These are phyloP conservation scores for Myodes glareolus DNA, from an alignment of 2,113 vertebrate genomes.

Conservation along the genomic window DNA sequence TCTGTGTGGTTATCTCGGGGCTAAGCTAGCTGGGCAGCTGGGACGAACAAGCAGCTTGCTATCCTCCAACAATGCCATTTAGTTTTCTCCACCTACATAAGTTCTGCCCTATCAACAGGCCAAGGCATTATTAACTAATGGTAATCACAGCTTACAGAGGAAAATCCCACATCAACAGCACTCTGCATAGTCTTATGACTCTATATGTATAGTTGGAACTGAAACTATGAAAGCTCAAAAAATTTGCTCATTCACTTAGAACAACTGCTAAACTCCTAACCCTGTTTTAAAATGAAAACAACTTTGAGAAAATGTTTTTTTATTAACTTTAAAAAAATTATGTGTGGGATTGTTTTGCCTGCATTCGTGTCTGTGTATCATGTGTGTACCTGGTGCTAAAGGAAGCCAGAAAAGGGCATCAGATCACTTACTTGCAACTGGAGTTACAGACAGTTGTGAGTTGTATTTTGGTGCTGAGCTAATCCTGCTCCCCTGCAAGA, in stretches of 20 bases:
- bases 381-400: not conserved
- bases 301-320: not conserved
- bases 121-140: too few species aligned
- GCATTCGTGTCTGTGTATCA: not conserved
- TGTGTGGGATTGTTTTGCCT: not conserved
- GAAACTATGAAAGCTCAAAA: not conserved
- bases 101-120: too few species aligned
- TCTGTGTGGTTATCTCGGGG: too few species aligned
- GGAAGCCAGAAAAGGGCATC: not conserved
- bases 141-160: too few species aligned
- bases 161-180: too few species aligned
- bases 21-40: too few species aligned
- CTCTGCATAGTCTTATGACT: not conserved
- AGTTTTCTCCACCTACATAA: too few species aligned
- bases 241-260: not conserved
- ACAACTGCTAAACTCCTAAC: not conserved
- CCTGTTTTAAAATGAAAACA: not conserved
- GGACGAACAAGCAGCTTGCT: too few species aligned
- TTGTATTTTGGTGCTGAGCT: not conserved
- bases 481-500: not conserved
- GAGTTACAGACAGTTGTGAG: not conserved
- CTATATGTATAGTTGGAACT: not conserved
- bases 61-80: too few species aligned
- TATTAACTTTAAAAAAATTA: not conserved
- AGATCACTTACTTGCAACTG: not conserved